Percentiles rank a stretch among this genome's conserved stretches.
phyloP scores from a whole-genome alignment of 2,888 invertebrate genomes.

The Abscondita cerata region DNA sequence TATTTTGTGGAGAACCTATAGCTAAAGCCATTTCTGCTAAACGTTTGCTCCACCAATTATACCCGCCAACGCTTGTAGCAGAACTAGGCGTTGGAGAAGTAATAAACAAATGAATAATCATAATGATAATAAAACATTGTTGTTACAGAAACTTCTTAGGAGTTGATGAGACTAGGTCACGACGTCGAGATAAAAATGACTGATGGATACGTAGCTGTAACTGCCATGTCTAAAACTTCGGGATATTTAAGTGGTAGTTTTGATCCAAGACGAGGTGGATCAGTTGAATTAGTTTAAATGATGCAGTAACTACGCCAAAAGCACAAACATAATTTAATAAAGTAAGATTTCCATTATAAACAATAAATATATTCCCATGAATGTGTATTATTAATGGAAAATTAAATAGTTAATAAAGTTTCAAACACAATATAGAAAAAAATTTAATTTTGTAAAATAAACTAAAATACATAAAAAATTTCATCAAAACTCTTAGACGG shows the following conservation, averaged over 20 bases:
- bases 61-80: background rate
- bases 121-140: background rate
- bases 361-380: too few relatives aligned
- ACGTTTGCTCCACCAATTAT: constrained; percentile 2
- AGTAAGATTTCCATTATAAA: too few relatives aligned
- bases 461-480: too few relatives aligned
- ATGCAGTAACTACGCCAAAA: too few relatives aligned
- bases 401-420: too few relatives aligned
- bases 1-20: background rate
- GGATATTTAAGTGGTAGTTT: background rate
- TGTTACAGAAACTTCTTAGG: background rate
- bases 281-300: background rate
- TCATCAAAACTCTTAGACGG: too few relatives aligned
- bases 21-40: background rate
- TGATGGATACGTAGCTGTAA: constrained; percentile 4
- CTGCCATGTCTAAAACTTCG: constrained; percentile 1
- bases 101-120: background rate
- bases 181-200: background rate
- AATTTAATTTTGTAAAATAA: too few relatives aligned
- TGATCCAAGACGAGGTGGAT: constrained; percentile 16
- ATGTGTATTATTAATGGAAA: too few relatives aligned
- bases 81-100: background rate
- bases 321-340: too few relatives aligned
- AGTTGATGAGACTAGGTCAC: background rate
- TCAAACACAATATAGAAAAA: too few relatives aligned